Conservation (phyloP, 2,797 vertebrate species). For the Labeo calbasu region DNA sequence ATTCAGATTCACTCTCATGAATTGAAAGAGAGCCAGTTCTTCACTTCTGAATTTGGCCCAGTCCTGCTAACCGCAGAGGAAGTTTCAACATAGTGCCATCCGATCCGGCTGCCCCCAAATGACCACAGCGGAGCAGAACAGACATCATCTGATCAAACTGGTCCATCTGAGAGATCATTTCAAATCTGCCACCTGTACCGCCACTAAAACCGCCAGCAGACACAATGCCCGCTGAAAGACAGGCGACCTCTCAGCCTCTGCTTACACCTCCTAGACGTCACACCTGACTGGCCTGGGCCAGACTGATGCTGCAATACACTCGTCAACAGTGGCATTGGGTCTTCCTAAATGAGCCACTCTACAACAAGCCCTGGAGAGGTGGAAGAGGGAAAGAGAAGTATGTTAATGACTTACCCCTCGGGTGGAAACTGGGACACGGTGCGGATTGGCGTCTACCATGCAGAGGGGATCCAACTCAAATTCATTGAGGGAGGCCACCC, state of each 20-base stretch:
- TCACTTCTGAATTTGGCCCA: neutral
- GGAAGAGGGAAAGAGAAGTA: neutral
- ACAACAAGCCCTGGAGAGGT: neutral
- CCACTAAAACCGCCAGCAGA: neutral
- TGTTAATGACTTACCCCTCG: neutral
- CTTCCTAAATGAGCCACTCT: constrained; percentile 12
- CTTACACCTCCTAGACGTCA: constrained; percentile 22
- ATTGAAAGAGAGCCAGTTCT: neutral
- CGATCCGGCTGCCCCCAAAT: neutral
- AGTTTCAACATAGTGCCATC: constrained; percentile 9
- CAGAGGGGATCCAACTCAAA: neutral
- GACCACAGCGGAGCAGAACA: neutral
- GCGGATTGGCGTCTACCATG: neutral
- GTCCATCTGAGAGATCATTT: constrained; percentile 21
- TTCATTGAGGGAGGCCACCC: neutral
- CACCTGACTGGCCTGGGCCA: constrained; percentile 11
- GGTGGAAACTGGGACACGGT: neutral
- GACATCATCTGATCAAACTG: neutral
- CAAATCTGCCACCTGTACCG: constrained; percentile 11
- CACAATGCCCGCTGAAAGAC: constrained; percentile 16
- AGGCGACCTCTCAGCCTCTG: constrained; percentile 29
- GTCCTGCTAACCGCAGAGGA: neutral
- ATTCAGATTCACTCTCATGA: neutral
- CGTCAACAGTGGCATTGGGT: constrained; percentile 1
- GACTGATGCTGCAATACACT: neutral